Base-by-base conservation (phyloP, 2,797 vertebrate genomes). In the Halcyon badia region DNA sequence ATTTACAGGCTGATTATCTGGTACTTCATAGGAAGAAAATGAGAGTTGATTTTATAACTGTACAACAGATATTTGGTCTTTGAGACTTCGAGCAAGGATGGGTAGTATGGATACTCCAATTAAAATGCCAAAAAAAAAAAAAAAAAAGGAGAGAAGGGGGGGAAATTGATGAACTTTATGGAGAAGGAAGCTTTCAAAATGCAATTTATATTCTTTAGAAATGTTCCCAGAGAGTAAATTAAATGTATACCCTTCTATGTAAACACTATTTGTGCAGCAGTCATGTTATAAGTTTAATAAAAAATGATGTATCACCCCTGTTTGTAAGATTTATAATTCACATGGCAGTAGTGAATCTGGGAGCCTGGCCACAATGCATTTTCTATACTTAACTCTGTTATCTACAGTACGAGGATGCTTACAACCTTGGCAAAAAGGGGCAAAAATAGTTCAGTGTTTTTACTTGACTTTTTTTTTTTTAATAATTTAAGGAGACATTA, bases 341-440 rank as follows among this genome's bases (percentile, higher is more conserved):
- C 98, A 98, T 97, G 97, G 96, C 97, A 92, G 97, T 97, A 98
- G 97, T 97, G 95, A 97, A 95, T 98, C 98, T 97, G 96, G 97
- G 97, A 98, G 96, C 91, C 97, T 78, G 97, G 98, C 98, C 98
- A 98, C 96, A 96, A 96, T 92, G 97, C 97, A 98, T 98, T 98
- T 98, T 98, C 98, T 98, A 94, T 97, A 98, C 98, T 98, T 98
- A 98, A 99, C 98, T 97, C 97, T 95, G 97, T 98, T 99, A 98
- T 96, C 96, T 97, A 95, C 77, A 73, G 97, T 86, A 75, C 25
- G 39, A 95, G 96, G 96, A 97, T 93, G 86, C 97, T 98, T 97
- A 97, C 72, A 98, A 96, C 93, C 90, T 90, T 20, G 44, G 96
- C 94, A 94, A 94, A 96, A 97, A 89, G 89, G 49, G 54, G 42